phyloP scores from a whole-genome alignment of 1,140 invertebrate species.

The Akabosia matsudoensis region DNA sequence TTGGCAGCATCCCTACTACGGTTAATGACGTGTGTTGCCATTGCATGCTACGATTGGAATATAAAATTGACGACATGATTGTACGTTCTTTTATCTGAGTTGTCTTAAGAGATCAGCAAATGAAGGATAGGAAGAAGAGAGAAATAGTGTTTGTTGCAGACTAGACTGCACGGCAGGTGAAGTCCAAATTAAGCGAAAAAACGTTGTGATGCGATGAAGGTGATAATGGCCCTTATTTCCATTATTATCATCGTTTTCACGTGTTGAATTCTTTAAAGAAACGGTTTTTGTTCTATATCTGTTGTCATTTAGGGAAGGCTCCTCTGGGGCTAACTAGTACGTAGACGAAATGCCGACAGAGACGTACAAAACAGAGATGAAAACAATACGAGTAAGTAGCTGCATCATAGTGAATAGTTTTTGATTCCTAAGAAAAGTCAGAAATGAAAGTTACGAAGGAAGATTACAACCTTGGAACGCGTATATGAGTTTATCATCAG shows the following conservation, averaged over 20 bases:
- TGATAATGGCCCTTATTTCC: slow-evolving; percentile 5
- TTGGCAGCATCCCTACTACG: not conserved
- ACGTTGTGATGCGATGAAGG: not conserved
- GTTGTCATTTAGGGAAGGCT: not conserved
- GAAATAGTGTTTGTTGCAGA: not conserved
- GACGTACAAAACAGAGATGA: too few relatives aligned
- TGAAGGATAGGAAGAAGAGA: not conserved
- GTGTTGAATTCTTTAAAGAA: too few relatives aligned
- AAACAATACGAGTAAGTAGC: too few relatives aligned
- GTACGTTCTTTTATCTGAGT: not conserved
- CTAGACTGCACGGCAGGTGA: slow-evolving; percentile 4
- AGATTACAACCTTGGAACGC: too few relatives aligned
- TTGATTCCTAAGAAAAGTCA: too few relatives aligned
- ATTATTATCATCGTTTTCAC: not conserved
- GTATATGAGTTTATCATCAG: not conserved
- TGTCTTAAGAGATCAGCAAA: not conserved
- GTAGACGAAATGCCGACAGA: too few relatives aligned
- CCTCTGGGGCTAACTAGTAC: too few relatives aligned
- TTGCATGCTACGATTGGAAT: not conserved
- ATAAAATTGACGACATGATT: slow-evolving; percentile 7
- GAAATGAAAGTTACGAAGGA: too few relatives aligned
- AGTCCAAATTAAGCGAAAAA: slow-evolving; percentile 24
- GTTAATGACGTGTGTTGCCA: not conserved
- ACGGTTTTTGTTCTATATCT: not conserved
- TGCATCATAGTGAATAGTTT: too few relatives aligned